These are phyloP conservation scores for Lathamus discolor DNA, from an alignment of 2,113 vertebrate genomes.

Conservation along the genomic window DNA sequence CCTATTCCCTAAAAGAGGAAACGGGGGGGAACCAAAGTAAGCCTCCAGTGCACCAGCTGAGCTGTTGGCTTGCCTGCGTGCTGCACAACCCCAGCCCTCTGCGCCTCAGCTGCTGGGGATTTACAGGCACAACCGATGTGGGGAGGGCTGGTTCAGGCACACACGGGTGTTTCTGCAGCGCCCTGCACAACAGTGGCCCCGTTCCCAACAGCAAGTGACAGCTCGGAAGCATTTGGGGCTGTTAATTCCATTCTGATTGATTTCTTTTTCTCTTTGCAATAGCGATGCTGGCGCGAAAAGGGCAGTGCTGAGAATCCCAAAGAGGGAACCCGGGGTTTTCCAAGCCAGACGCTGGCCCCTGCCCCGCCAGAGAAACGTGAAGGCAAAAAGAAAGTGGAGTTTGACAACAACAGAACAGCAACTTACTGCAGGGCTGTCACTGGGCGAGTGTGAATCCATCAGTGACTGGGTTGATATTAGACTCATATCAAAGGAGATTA, in stretches of 20 bases:
- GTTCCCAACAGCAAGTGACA: background rate
- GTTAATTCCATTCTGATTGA: background rate
- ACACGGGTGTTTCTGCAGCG: background rate
- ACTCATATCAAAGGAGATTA: slow-evolving; percentile 11
- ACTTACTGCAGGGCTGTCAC: background rate
- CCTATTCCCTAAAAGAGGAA: background rate
- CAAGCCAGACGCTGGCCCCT: background rate
- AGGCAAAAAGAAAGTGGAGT: background rate
- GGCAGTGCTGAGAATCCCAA: background rate
- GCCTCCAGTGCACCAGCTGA: background rate
- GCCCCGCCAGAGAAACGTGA: background rate
- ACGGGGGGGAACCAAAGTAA: background rate
- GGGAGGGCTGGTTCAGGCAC: background rate
- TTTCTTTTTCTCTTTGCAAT: background rate
- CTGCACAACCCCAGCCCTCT: background rate
- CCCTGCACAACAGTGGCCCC: background rate
- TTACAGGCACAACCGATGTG: background rate
- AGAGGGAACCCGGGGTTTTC: background rate
- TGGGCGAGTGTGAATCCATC: background rate
- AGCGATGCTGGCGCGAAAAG: background rate
- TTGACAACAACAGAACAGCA: background rate
- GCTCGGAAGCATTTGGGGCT: background rate
- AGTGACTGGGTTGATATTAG: slow-evolving; percentile 1
- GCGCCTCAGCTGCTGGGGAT: slow-evolving; percentile 8
- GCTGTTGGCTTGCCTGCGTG: background rate